Percentiles rank a stretch among this genome's conserved stretches.
Evolutionary conservation across 2,888 invertebrate genomes (phyloP).

Genomic region (Zygaena filipendulae): DNA sequence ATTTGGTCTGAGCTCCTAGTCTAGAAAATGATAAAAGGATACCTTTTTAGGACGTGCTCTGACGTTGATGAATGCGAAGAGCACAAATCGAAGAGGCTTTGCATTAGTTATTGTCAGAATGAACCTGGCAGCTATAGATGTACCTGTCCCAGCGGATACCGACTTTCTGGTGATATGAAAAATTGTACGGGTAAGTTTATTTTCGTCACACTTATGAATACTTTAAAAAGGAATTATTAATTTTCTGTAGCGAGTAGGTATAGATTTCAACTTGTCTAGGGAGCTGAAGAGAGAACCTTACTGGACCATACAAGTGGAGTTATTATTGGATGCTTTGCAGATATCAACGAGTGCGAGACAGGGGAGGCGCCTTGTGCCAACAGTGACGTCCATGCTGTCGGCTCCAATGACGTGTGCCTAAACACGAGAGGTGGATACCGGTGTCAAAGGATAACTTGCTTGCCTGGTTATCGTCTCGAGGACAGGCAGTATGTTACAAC

Average conservation of each 20-base stretch:
- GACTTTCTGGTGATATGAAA: slow-evolving; percentile 76
- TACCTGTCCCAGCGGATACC: slow-evolving; percentile 83
- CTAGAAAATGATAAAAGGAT: no score
- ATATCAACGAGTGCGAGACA: slow-evolving; percentile 84
- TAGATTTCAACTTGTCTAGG: no score
- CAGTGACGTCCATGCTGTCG: slow-evolving; percentile 67
- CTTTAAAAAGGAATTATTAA: no score
- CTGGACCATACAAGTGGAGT: no score
- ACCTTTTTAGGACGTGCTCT: slow-evolving; percentile 75
- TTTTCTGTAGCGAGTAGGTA: no score
- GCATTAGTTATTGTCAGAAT: slow-evolving; percentile 85
- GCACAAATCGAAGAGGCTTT: slow-evolving; percentile 76
- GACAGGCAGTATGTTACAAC: slow-evolving; percentile 89
- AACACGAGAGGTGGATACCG: slow-evolving; percentile 90
- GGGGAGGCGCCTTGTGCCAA: slow-evolving; percentile 80
- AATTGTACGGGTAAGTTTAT: slow-evolving; percentile 90
- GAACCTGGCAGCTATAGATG: slow-evolving; percentile 88
- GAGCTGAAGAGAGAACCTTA: no score
- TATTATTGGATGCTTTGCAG: no score
- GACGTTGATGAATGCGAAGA: slow-evolving; percentile 90
- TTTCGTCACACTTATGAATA: background rate
- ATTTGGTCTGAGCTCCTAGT: no score
- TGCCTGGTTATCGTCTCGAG: slow-evolving; percentile 83
- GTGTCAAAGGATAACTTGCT: slow-evolving; percentile 88
- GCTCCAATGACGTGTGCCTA: slow-evolving; percentile 74